Conservation (phyloP, 2,113 vertebrate genomes). For the Uropsilus gracilis region DNA sequence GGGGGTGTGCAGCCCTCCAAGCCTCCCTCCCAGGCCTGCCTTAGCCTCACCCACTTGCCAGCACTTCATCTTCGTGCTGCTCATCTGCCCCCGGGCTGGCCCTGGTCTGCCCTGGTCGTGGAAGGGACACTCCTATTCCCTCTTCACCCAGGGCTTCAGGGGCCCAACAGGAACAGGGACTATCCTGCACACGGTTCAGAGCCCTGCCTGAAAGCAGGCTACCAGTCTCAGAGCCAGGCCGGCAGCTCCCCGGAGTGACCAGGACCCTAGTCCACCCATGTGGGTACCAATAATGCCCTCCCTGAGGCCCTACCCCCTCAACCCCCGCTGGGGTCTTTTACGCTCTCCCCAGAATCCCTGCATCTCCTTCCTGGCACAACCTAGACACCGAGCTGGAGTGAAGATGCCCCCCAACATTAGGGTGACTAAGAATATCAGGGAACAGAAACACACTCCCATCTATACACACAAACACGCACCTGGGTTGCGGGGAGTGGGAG, state of each 20-base stretch:
- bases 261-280: background rate
- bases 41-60: fast-evolving
- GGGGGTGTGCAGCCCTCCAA: conserved; percentile 64
- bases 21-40: background rate
- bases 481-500: too few relatives aligned
- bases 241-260: background rate
- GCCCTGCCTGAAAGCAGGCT: background rate
- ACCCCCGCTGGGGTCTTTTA: background rate
- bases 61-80: background rate
- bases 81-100: background rate
- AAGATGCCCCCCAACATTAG: background rate
- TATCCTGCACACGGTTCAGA: background rate
- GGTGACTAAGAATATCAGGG: background rate
- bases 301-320: fast-evolving
- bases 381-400: background rate
- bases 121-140: background rate
- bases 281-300: background rate
- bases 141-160: background rate
- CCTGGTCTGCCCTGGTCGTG: fast-evolving
- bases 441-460: background rate
- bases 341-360: background rate
- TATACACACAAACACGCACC: too few relatives aligned
- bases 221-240: background rate
- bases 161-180: background rate
- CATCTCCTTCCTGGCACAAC: background rate